These are phyloP conservation scores for Chrysaora quinquecirrha DNA, from an alignment of 30 jellyfish, hydroid and myxozoan genomes.

Conservation along the genomic window DNA sequence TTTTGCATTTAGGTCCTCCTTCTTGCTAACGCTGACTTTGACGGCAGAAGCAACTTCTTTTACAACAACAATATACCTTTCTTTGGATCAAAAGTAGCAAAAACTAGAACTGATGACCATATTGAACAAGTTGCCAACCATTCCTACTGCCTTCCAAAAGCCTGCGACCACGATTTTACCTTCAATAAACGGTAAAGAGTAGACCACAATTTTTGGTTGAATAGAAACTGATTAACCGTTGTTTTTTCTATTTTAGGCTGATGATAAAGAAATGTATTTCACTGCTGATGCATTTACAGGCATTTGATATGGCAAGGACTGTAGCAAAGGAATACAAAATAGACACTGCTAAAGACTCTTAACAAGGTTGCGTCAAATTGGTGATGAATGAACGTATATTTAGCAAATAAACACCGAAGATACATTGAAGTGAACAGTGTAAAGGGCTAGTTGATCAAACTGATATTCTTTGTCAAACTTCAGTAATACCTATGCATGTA, in stretches of 20 bases:
- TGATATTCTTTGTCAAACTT: neutral
- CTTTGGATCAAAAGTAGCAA: too few relatives aligned
- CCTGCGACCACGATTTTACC: too few relatives aligned
- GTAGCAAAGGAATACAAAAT: slow-evolving; percentile 78
- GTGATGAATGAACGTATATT: neutral
- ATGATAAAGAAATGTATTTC: slow-evolving; percentile 83
- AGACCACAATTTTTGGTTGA: neutral
- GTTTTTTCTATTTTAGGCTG: slow-evolving; percentile 28
- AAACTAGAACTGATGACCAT: neutral
- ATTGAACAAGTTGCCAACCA: neutral
- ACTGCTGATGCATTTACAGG: slow-evolving; percentile 88
- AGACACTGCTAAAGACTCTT: slow-evolving; percentile 39
- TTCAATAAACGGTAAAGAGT: too few relatives aligned
- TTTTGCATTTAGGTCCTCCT: neutral
- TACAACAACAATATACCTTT: too few relatives aligned
- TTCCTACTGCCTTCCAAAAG: neutral
- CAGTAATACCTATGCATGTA: neutral
- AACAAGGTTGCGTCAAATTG: neutral
- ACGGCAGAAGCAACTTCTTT: too few relatives aligned
- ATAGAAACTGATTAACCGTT: neutral
- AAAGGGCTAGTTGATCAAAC: neutral
- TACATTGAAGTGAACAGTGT: neutral
- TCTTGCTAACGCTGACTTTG: too few relatives aligned
- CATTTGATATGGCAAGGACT: slow-evolving; percentile 90
- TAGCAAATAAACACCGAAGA: neutral